These are phyloP conservation scores for Boleophthalmus pectinirostris DNA, from an alignment of 2,113 vertebrate genomes.

Conservation along the genomic window DNA sequence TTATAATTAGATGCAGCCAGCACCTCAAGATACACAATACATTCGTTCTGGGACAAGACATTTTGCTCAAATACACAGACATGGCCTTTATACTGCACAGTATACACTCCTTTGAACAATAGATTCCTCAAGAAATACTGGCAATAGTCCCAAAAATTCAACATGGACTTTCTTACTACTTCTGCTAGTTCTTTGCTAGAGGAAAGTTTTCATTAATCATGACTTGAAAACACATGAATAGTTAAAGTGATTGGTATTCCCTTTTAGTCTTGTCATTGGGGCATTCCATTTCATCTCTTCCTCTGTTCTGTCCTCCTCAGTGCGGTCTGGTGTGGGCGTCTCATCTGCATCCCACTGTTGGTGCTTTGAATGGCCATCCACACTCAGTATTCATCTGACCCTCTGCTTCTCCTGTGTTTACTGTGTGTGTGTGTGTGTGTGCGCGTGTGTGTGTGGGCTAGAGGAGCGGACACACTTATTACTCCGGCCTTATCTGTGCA, in stretches of 20 bases:
- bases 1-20: no score
- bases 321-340: constrained; percentile 51
- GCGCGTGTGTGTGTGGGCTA: constrained; percentile 41
- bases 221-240: constrained; percentile 28
- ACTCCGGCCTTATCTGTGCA: constrained; percentile 61
- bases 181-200: neutral
- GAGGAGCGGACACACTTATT: constrained; percentile 57
- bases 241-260: constrained; percentile 48
- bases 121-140: neutral
- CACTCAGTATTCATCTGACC: constrained; percentile 63
- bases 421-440: constrained; percentile 12
- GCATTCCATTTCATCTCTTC: constrained; percentile 28
- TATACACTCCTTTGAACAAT: neutral
- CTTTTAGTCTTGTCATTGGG: constrained; percentile 16
- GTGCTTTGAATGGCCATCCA: constrained; percentile 57
- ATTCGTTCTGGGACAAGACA: no score
- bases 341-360: constrained; percentile 67
- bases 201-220: constrained; percentile 39
- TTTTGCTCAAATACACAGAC: neutral
- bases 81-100: neutral
- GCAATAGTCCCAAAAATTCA: neutral
- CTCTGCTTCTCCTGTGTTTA: constrained; percentile 52
- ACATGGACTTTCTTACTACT: neutral
- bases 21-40: no score
- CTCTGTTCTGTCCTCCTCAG: constrained; percentile 6